Evolutionary conservation across 2,888 invertebrate genomes (phyloP), one percentile per base, ranked within the genome.

Genomic region (Drosophila kanekoi): DNA sequence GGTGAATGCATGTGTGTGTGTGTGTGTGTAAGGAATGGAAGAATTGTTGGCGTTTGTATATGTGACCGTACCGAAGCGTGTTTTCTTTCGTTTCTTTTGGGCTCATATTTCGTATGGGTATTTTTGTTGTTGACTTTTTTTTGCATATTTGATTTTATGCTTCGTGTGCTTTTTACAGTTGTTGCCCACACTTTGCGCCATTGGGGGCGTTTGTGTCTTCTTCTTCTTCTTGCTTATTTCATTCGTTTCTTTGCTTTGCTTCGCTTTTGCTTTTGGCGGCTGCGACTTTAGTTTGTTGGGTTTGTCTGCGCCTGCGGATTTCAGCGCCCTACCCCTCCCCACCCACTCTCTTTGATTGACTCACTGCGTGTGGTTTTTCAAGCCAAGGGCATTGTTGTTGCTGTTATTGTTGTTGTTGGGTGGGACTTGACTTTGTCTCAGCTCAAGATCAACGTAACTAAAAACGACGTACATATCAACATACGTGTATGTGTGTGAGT

Each of bases 151-250:
- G 81, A 84, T 84, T 87, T 84, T 84, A 81, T 84, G 83, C 83
- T 87, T 84, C 71, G 87, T 84, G 82, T 84, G 83, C 83, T 84
- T 84, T 84, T 84, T 87, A 84, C 85, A 83, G 87, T 82, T 86
- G 58, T 72, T 79, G 79, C 75, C 81, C 60, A 79, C 83, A 77
- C 66, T 77, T 51, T 68, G 53, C 62, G 60, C 64, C 78, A 84
- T 77, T 72, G 84, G 87, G 87, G 87, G 87, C 83, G 83, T 87
- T 87, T 68, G 78, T 54, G 61, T 59, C 72, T 49, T 47, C 49
- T 51, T 32, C 58, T 54, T 35, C 20, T 20, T 35, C 28, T 35
- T 53, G 57, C 51, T 38, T 14, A 13, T 23, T 51, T 49, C 20
- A 4, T 54, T 64, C 59, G 38, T 33, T 48, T 56, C 52, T 68